A percentile compares a stretch with the other conserved stretches of the same genome.
phyloP scores from a whole-genome alignment of 2,888 invertebrate species.

The Parthenolecanium corni region DNA sequence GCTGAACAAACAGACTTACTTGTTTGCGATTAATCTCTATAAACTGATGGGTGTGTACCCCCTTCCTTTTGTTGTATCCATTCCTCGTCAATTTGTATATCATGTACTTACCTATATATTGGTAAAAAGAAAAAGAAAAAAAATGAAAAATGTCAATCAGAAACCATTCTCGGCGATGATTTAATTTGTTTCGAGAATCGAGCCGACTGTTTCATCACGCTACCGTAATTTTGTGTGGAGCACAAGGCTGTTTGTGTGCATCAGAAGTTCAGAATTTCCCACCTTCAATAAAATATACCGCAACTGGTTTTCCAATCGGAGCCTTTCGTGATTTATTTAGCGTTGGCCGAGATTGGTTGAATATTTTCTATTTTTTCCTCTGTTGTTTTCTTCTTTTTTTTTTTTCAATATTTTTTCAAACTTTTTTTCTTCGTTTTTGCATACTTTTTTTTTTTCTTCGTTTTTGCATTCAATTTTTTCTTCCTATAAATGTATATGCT shows the following conservation, averaged over 20 bases:
- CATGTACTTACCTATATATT: background rate
- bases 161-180: background rate
- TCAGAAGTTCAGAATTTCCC: background rate
- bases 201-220: conserved; percentile 13
- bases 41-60: background rate
- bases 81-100: too few relatives aligned
- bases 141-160: conserved; percentile 12
- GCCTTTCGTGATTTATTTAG: too few relatives aligned
- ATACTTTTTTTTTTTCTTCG: too few relatives aligned
- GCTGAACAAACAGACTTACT: conserved; percentile 2
- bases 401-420: too few relatives aligned
- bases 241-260: background rate
- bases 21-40: conserved; percentile 8
- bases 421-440: too few relatives aligned
- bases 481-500: too few relatives aligned
- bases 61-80: background rate
- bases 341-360: too few relatives aligned
- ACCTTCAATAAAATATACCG: background rate
- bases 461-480: too few relatives aligned
- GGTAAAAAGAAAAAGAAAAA: conserved; percentile 12
- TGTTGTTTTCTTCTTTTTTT: too few relatives aligned
- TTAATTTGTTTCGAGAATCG: background rate
- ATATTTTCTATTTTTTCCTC: too few relatives aligned
- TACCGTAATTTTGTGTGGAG: background rate
- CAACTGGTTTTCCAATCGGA: too few relatives aligned